phyloP scores from a whole-genome alignment of 2,113 vertebrate genomes.

The Corythoichthys intestinalis region DNA sequence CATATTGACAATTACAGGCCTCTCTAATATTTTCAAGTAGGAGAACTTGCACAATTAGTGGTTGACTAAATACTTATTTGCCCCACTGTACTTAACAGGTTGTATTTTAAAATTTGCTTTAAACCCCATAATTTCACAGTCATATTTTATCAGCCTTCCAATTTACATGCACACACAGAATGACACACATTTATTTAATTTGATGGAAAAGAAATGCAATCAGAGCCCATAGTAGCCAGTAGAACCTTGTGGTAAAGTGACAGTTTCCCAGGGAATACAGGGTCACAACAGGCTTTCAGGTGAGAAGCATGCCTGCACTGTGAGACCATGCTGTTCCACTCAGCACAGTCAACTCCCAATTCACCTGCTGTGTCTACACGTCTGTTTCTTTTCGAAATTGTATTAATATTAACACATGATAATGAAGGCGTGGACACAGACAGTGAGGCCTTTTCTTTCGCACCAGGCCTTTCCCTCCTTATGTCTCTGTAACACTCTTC shows the following conservation, averaged over 20 bases:
- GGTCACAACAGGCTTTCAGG: constrained; percentile 39
- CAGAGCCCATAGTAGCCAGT: constrained; percentile 15
- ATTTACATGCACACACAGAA: background rate
- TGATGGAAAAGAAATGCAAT: constrained; percentile 15
- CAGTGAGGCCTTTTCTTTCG: constrained; percentile 59
- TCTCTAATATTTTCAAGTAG: too few species aligned
- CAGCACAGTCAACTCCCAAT: constrained; percentile 48
- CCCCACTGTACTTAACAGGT: background rate
- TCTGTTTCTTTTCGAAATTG: constrained; percentile 73
- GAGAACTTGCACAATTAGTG: too few species aligned
- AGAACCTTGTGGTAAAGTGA: constrained; percentile 33
- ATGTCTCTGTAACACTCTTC: constrained; percentile 60
- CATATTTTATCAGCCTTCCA: background rate
- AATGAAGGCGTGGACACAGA: constrained; percentile 79
- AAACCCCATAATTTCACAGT: background rate
- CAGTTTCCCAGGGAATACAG: constrained; percentile 19
- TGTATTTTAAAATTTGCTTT: background rate
- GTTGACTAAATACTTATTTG: too few species aligned
- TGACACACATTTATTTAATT: constrained; percentile 1
- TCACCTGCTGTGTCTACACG: constrained; percentile 53
- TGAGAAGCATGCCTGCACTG: constrained; percentile 33
- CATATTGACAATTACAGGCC: too few species aligned
- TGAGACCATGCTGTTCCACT: constrained; percentile 59
- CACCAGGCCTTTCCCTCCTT: constrained; percentile 52
- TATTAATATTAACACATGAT: constrained; percentile 80